These are phyloP conservation scores for Heliothis virescens DNA, from an alignment of 1,140 invertebrate species.

Conservation along the genomic window DNA sequence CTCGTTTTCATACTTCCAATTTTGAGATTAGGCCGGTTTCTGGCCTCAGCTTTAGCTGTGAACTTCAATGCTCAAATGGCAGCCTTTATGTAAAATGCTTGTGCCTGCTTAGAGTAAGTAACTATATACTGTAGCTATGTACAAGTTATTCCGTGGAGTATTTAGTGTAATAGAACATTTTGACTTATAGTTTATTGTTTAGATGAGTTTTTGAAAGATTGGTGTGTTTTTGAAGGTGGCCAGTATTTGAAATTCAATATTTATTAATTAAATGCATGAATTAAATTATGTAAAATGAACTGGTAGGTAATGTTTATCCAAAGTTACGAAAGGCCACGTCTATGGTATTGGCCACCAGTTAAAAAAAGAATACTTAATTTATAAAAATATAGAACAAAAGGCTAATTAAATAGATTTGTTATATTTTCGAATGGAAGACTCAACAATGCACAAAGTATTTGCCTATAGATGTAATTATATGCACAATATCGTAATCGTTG, in stretches of 20 bases:
- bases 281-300: too few species aligned
- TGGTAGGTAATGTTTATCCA: too few species aligned
- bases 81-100: constrained; percentile 77
- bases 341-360: background rate
- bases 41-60: background rate
- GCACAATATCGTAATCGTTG: constrained; percentile 67
- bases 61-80: constrained; percentile 67
- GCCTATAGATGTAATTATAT: constrained; percentile 57
- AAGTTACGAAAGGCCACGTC: background rate
- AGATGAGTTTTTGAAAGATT: constrained; percentile 1
- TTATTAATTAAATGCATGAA: too few species aligned
- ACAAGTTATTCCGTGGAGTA: background rate
- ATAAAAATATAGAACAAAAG: background rate
- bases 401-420: background rate
- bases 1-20: background rate
- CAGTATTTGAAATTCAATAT: too few species aligned
- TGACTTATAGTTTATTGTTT: constrained; percentile 22
- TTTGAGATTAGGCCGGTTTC: background rate
- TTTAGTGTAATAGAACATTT: constrained; percentile 35
- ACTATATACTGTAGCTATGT: constrained; percentile 34
- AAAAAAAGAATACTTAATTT: constrained; percentile 10
- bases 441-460: constrained; percentile 65
- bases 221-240: background rate
- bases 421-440: constrained; percentile 11
- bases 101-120: constrained; percentile 68